These are phyloP conservation scores for Laticauda laticaudata DNA, from an alignment of 2,113 vertebrate genomes.

Conservation along the genomic window DNA sequence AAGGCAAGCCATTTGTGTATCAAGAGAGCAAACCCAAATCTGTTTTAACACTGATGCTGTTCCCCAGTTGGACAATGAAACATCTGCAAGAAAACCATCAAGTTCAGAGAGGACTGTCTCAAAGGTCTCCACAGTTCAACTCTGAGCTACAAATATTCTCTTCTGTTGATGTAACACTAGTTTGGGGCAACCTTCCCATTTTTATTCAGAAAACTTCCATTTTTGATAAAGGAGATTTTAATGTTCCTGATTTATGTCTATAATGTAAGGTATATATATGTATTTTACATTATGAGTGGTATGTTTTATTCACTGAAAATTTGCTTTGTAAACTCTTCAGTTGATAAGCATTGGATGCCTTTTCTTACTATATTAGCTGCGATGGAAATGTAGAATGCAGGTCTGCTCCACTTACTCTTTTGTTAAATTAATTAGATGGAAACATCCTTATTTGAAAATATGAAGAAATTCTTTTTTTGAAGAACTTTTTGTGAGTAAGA, in stretches of 20 bases:
- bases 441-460: not conserved
- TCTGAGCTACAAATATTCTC: not conserved
- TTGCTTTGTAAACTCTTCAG: not conserved
- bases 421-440: not conserved
- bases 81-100: not conserved
- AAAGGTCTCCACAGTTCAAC: not conserved
- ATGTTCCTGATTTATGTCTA: not conserved
- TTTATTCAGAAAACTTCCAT: not conserved
- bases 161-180: not conserved
- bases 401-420: not conserved
- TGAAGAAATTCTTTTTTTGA: not conserved
- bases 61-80: not conserved
- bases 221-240: not conserved
- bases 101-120: not conserved
- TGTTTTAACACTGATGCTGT: not conserved
- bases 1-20: not conserved
- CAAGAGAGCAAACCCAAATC: not conserved
- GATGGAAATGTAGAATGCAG: not conserved
- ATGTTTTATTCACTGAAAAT: not conserved
- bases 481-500: not conserved
- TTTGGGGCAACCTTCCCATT: not conserved
- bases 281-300: too few relatives aligned
- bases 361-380: not conserved
- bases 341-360: not conserved
- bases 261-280: not conserved